phyloP scores from a whole-genome alignment of 2,797 vertebrate genomes.

The Syndactyla subalaris region DNA sequence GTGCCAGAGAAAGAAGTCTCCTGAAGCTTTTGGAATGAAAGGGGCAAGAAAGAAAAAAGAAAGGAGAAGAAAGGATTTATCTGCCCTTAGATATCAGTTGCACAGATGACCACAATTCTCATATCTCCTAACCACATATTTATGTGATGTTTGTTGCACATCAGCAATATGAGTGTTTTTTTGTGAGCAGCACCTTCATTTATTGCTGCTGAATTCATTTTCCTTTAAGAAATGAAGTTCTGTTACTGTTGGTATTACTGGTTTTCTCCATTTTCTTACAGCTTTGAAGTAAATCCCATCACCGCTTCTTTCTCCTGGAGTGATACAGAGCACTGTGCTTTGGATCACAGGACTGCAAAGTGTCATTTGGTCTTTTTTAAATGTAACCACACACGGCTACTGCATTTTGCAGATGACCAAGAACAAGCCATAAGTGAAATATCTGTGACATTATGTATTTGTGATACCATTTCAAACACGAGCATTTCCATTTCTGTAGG shows the following conservation, averaged over 20 bases:
- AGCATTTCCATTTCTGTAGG: neutral
- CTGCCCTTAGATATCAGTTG: neutral
- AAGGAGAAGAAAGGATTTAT: neutral
- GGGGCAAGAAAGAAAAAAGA: neutral
- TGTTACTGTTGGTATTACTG: neutral
- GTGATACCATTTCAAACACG: neutral
- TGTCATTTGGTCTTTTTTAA: neutral
- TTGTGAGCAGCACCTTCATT: neutral
- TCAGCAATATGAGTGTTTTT: neutral
- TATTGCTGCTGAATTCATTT: neutral
- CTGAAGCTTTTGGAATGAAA: slow-evolving; percentile 2
- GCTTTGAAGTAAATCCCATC: neutral
- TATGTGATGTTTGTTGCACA: neutral
- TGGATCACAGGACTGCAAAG: neutral
- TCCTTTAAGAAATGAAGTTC: neutral
- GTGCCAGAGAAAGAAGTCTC: neutral
- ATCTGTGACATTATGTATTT: neutral
- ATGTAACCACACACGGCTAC: neutral
- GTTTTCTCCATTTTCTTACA: neutral
- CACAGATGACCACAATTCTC: neutral
- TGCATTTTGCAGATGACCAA: neutral
- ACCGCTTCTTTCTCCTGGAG: neutral
- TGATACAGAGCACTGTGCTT: neutral
- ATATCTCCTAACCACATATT: neutral
- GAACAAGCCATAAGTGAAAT: neutral